Evolutionary conservation across 2,888 invertebrate species (phyloP), one percentile per base, ranked within the genome.

Genomic region (Cylindroiulus punctatus): DNA sequence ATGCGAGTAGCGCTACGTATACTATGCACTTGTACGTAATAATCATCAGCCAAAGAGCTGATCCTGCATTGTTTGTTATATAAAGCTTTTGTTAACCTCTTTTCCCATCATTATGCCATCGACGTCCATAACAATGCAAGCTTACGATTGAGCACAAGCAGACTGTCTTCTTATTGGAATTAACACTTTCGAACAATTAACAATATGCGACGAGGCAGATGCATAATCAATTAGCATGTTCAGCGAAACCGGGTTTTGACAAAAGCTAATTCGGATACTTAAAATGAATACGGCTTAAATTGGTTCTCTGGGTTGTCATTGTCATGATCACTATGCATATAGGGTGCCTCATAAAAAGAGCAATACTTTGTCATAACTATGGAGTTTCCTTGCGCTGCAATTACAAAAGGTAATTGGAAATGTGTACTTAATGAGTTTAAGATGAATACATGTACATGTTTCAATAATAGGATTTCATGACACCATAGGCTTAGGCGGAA

Each of bases 51-150:
- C 65, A 65, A 26, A 65, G 65, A 65, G 65, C 65, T 65, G 65
- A 65, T 65, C 22, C 65, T 22, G 65, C 22, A 65, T 65, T 65
- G 65, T 65, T 65, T 65, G 65, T 65, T 65, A 65, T 26, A 65
- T 22, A 22, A 22, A 65, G 65, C 65, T 65, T 65, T 65, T 65
- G 65, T 65, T 65, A 65, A 65, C 65, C 65, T 65, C 65, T 65
- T 65, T 65, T 22, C 65, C 65, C 65, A 65, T 65, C 65, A 65
- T 65, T 65, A 65, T 65, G 26, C 26, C 65, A 65, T 65, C 65
- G 65, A 65, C 65, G 65, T 65, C 65, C 65, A 65, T 26, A 26
- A 65, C 65, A 65, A 65, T 65, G 12, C 65, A 26, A 65, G 65
- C 65, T 65, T 65, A 65, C 65, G 65, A 65, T 65, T 65, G 65